Evolutionary conservation across 2,113 vertebrate species (phyloP).

Genomic region (Ondatra zibethicus): DNA sequence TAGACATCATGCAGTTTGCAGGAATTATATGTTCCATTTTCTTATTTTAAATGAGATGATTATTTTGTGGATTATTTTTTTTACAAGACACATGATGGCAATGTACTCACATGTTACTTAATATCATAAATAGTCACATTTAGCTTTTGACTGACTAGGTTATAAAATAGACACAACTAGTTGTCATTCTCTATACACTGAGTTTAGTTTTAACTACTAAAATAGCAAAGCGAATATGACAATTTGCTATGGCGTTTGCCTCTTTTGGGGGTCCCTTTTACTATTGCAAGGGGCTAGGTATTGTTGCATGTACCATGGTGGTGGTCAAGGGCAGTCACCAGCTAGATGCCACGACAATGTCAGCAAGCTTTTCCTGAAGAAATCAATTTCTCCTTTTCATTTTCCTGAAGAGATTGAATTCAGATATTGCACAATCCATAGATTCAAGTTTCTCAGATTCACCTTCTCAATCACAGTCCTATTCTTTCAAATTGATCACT

Average conservation of each 20-base stretch:
- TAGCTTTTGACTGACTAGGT: background rate
- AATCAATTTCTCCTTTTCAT: constrained; percentile 86
- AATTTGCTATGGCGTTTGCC: background rate
- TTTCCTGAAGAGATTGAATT: constrained; percentile 83
- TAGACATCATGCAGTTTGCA: background rate
- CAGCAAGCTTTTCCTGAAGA: constrained; percentile 85
- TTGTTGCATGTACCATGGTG: background rate
- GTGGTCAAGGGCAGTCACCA: constrained; percentile 79
- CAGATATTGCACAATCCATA: background rate
- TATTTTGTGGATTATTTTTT: background rate
- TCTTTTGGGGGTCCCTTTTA: constrained; percentile 24
- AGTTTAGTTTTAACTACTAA: constrained; percentile 4
- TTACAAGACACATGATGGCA: background rate
- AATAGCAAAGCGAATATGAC: background rate
- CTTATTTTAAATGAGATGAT: background rate
- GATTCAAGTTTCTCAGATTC: background rate
- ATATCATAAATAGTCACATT: background rate
- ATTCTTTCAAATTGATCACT: constrained; percentile 18
- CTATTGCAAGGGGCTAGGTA: background rate
- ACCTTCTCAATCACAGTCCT: background rate
- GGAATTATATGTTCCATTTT: background rate
- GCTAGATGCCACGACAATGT: constrained; percentile 86
- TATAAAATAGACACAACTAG: constrained; percentile 28
- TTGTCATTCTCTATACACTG: background rate
- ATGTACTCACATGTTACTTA: background rate